Evolutionary conservation across 2,113 vertebrate species (phyloP).

Genomic region (Mesocricetus auratus): DNA sequence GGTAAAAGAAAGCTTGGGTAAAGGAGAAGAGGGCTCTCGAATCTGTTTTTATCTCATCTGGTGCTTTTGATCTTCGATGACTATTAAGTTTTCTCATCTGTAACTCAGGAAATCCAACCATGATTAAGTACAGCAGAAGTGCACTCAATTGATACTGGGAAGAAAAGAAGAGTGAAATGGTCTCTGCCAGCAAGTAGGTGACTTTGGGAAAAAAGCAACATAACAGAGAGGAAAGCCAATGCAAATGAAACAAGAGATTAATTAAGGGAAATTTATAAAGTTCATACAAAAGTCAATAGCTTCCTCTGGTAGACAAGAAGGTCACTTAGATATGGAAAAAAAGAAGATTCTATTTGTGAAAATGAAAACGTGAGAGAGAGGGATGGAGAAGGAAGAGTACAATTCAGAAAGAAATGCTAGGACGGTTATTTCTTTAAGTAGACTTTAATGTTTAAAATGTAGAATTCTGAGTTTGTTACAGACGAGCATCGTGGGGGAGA

Average conservation of each 20-base stretch:
- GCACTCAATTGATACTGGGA: neutral
- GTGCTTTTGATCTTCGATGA: neutral
- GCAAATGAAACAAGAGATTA: neutral
- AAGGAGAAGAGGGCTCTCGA: neutral
- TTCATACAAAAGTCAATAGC: neutral
- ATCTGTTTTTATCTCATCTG: neutral
- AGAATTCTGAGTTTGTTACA: neutral
- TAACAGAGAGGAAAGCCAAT: neutral
- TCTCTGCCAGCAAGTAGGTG: neutral
- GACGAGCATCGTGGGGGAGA: accelerated
- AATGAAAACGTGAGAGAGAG: neutral
- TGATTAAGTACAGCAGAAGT: neutral
- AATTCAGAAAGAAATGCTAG: neutral
- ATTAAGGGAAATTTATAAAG: neutral
- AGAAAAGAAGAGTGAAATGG: neutral
- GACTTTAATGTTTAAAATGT: neutral
- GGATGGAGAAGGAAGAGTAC: neutral
- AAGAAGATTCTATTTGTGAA: neutral
- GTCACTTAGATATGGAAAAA: neutral
- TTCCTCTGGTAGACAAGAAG: neutral
- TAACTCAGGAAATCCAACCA: neutral
- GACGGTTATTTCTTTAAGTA: neutral
- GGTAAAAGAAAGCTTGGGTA: neutral
- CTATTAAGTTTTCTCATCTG: neutral
- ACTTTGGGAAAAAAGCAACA: neutral